Base-by-base conservation (phyloP, 92 coral and sea anemone genomes). In the Pocillopora grandis region DNA sequence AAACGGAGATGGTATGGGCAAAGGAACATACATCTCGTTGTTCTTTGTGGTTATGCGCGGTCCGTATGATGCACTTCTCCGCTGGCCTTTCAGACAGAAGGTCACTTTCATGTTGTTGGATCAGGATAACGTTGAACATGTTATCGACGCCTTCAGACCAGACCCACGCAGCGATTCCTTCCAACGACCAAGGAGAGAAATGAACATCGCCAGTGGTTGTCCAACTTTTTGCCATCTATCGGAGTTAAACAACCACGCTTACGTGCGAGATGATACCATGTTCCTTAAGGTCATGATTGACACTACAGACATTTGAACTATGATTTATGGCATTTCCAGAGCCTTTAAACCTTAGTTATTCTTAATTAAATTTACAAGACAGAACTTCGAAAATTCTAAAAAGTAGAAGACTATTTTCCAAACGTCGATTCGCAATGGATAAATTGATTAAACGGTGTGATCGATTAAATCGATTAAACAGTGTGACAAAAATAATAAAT, bases 201-300 rank as follows among this genome's bases (percentile, higher is more conserved):
- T 90, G 94, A 94, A 94, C 66, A 81, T 94, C 73, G 98, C 95
- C n/a, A 90, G 92, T 49, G 95, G 98, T 0, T 92, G 98, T 66
- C 92, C 95, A 8, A 23, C 86, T 76, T 94, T 92, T 67, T 87
- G 85, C 11, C 92, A 94, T 1, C 83, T 88, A 36, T 27, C 92
- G 21, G 95, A 90, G 55, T 93, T 94, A 0, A 74, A 89, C 21
- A 88, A 80, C 16, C 95, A 91, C 31, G 95, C 95, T 0, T 94
- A 86, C 74, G 78, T 92, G 12, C 72, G 85, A 19, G 98, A 94
- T 71, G 98, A 94, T 61, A 67, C 86, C 6, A 76, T 92, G 88
- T 94, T 90, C 78, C 58, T 92, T 49, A 94, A 92, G 84, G 76
- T 92, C 16, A 86, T 89, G 36, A 91, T 94, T 2, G 95, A 94